Base-by-base conservation (phyloP, 2,888 invertebrate genomes). In the Drosophila ezoana region DNA sequence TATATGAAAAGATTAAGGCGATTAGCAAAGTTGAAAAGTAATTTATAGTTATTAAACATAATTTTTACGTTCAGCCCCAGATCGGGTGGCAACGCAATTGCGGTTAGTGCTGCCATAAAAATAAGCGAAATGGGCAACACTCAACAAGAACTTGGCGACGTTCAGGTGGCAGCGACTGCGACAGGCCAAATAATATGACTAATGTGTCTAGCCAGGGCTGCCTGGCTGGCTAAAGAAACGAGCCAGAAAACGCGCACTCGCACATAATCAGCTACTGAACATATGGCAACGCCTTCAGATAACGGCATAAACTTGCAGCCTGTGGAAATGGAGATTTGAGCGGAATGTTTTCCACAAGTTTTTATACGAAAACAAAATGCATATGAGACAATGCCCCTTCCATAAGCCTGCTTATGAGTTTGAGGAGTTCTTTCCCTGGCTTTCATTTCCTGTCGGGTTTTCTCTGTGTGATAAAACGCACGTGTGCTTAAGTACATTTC, bases 141-240 rank as follows among this genome's bases (percentile, higher is more conserved):
- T 16, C 3, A 10, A 16, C 11, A 6, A 37, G 10, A 40, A 61
- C 14, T 56, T 13, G 13, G 11, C 51, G 20, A 16, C 10, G 14
- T 13, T 28, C 49, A 49, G 69, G 59, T 57, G 54, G 28, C 28
- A 28, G 28, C 28, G 28, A 8, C 8, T 28, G 28, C 28, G 28
- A 28, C 62, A 45, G 44, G 63, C 44, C 57, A 81, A 81, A 72
- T 61, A 68, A 64, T 49, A 84, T 89, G 88, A 90, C 77, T 89
- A 87, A 90, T 90, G 89, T 73, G 89, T 89, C 89, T 89, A 86
- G 89, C 80, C 89, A 38, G 51, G 2, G 40, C 40, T 41, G 56
- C 10, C 40, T 16, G 18, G 38, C 8, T 32, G 56, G 49, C 58
- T 59, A 56, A 49, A 58, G 43, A 64, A 49, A 48, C 28, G 28